Evolutionary conservation across 1,140 invertebrate genomes (phyloP).

Genomic region (Ericerus pela): DNA sequence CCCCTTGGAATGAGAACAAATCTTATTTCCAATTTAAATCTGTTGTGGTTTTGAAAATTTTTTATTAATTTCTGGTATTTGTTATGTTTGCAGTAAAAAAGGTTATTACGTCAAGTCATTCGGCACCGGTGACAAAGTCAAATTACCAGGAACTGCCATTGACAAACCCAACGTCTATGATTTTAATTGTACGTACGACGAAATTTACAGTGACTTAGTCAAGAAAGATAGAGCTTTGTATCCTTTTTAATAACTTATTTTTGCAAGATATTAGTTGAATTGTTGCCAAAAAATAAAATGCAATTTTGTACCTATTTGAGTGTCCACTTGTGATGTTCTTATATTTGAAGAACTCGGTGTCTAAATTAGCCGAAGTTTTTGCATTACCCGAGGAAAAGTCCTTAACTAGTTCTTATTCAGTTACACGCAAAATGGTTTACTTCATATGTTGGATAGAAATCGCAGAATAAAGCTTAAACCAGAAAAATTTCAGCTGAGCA

Average conservation of each 20-base stretch:
- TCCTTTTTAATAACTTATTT: conserved; percentile 33
- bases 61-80: not conserved
- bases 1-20: not conserved
- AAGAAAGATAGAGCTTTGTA: conserved; percentile 78
- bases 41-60: not conserved
- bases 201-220: conserved; percentile 90
- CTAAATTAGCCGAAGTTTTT: too few relatives aligned
- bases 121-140: conserved; percentile 95
- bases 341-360: not conserved
- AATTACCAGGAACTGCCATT: conserved; percentile 83
- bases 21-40: not conserved
- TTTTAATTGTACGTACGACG: conserved; percentile 90
- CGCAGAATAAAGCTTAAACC: conserved; percentile 85
- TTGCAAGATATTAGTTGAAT: conserved; percentile 11
- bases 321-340: not conserved
- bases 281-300: conserved; percentile 8
- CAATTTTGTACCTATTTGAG: not conserved
- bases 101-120: conserved; percentile 92
- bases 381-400: too few relatives aligned
- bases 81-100: conserved; percentile 59
- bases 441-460: conserved; percentile 98
- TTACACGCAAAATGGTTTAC: conserved; percentile 95
- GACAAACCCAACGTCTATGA: conserved; percentile 97
- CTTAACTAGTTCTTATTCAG: conserved; percentile 34
- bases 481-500: conserved; percentile 81